Evolutionary conservation across 2,113 vertebrate species (phyloP).

Genomic region (Colinus virginianus): DNA sequence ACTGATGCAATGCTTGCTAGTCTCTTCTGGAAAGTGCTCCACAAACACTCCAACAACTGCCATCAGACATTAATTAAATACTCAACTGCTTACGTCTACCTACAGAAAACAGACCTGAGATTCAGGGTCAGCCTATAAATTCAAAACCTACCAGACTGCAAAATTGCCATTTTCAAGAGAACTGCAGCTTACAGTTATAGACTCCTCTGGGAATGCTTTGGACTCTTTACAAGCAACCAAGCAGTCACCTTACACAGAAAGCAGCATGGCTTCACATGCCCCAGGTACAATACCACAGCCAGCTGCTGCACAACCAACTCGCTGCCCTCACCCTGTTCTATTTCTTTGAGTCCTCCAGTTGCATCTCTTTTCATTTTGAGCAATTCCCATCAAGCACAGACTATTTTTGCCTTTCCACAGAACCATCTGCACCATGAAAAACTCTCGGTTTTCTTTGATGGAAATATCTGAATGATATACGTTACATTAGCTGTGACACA

Average conservation of each 20-base stretch:
- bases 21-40: background rate
- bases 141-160: background rate
- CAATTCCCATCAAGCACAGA: background rate
- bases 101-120: background rate
- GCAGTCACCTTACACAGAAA: background rate
- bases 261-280: background rate
- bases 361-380: background rate
- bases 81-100: background rate
- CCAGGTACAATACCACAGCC: background rate
- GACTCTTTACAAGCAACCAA: background rate
- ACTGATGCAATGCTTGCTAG: background rate
- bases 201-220: background rate
- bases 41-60: background rate
- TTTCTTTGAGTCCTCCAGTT: background rate
- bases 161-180: background rate
- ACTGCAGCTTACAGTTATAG: background rate
- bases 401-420: background rate
- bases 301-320: background rate
- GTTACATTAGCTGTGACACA: background rate
- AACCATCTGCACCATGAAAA: background rate
- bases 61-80: background rate
- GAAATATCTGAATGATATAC: background rate
- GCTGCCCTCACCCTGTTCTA: fast-evolving
- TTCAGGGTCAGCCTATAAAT: background rate
- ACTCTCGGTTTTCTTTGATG: background rate